Percentiles rank a stretch among this genome's conserved stretches.
Evolutionary conservation across 2,797 vertebrate species (phyloP).

Genomic region (Chrysocyon brachyurus): DNA sequence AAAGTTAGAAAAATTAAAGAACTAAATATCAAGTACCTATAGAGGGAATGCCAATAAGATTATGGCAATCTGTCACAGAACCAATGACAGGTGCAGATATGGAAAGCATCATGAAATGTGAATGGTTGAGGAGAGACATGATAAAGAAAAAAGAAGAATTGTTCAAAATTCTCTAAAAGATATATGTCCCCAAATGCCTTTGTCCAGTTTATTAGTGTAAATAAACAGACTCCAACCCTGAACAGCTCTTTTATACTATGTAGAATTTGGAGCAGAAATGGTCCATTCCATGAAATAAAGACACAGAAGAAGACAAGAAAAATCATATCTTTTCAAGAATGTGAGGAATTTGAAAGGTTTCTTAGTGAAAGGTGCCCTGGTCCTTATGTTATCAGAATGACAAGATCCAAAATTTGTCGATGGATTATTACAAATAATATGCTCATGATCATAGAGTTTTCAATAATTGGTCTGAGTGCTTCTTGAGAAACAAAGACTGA

Average conservation of each 20-base stretch:
- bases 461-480: not conserved
- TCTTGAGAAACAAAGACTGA: not conserved
- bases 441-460: not conserved
- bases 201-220: not conserved
- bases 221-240: not conserved
- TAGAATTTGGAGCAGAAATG: not conserved
- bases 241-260: not conserved
- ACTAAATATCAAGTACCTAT: not conserved
- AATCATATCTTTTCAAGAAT: not conserved
- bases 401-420: not conserved
- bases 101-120: not conserved
- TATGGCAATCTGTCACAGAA: not conserved
- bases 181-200: not conserved
- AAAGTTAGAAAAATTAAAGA: not conserved
- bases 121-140: not conserved
- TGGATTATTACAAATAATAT: not conserved
- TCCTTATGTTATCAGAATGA: not conserved
- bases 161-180: not conserved
- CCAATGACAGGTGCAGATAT: not conserved
- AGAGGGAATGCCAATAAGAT: not conserved
- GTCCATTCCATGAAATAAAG: not conserved
- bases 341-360: not conserved
- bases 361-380: not conserved
- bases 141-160: not conserved
- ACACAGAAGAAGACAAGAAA: not conserved